Conservation (phyloP, 1,140 invertebrate species). For the Bathynomus jamesi region DNA sequence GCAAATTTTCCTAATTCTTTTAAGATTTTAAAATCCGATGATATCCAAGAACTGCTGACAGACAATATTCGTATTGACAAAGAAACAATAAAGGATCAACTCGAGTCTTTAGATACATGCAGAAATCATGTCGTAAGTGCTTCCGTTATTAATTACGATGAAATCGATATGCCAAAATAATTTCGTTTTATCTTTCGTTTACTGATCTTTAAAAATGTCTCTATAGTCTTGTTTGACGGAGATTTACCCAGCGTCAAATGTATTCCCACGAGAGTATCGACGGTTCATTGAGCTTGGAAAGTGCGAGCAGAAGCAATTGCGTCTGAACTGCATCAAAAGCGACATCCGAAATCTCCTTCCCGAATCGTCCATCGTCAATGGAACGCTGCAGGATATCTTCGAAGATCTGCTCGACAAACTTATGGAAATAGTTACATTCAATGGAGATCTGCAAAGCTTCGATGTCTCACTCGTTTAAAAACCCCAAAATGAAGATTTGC, state of each 20-base stretch:
- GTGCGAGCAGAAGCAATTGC: not conserved
- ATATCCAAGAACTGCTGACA: too few species aligned
- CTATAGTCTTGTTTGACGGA: not conserved
- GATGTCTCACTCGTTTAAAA: not conserved
- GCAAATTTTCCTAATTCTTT: too few species aligned
- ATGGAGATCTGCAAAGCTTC: not conserved
- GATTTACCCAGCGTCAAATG: not conserved
- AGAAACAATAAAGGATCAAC: too few species aligned
- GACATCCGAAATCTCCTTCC: not conserved
- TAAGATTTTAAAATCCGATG: too few species aligned
- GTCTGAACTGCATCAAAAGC: not conserved
- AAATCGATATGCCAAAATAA: too few species aligned
- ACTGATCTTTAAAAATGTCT: too few species aligned
- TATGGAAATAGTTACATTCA: not conserved
- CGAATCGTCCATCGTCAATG: not conserved
- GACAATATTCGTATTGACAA: too few species aligned
- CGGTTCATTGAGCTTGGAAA: not conserved
- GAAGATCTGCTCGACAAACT: not conserved
- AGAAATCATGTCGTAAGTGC: too few species aligned
- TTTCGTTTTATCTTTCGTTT: too few species aligned
- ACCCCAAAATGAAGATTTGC: too few species aligned
- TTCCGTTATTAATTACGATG: too few species aligned
- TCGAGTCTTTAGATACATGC: too few species aligned
- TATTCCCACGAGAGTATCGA: not conserved
- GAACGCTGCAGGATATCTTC: not conserved